Percentiles rank a stretch among this genome's conserved stretches.
phyloP scores from a whole-genome alignment of 2,888 invertebrate species.

The Andrena haemorrhoa region DNA sequence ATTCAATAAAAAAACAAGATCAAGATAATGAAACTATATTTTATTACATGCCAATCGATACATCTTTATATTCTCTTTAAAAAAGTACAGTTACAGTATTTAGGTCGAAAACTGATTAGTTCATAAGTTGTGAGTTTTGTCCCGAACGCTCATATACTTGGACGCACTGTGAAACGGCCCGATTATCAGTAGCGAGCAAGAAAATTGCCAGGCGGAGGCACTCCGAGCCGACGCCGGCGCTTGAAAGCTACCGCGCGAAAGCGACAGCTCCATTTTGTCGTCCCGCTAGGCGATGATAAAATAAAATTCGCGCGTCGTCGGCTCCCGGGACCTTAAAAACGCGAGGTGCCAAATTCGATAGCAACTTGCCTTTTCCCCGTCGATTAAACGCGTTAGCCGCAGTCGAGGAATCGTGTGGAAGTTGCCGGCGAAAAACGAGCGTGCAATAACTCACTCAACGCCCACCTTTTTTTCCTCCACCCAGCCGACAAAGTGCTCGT shows the following conservation, averaged over 20 bases:
- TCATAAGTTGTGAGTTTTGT: no score
- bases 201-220: background rate
- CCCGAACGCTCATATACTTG: no score
- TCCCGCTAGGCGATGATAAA: no score
- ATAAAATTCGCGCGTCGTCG: background rate
- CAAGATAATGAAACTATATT: no score
- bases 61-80: no score
- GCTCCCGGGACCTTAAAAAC: background rate
- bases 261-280: no score
- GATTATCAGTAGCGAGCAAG: background rate
- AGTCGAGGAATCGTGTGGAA: constrained; percentile 1
- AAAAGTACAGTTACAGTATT: no score
- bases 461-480: background rate
- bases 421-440: constrained; percentile 17
- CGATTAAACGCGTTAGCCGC: constrained; percentile 10
- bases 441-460: constrained; percentile 30
- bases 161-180: background rate
- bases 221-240: background rate
- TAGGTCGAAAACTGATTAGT: no score
- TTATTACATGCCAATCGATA: no score
- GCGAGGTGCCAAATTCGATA: background rate
- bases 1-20: no score
- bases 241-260: background rate
- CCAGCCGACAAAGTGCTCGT: constrained; percentile 16
- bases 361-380: background rate